These are phyloP conservation scores for Tachypleus tridentatus DNA, from an alignment of 1,140 invertebrate species.

Conservation along the genomic window DNA sequence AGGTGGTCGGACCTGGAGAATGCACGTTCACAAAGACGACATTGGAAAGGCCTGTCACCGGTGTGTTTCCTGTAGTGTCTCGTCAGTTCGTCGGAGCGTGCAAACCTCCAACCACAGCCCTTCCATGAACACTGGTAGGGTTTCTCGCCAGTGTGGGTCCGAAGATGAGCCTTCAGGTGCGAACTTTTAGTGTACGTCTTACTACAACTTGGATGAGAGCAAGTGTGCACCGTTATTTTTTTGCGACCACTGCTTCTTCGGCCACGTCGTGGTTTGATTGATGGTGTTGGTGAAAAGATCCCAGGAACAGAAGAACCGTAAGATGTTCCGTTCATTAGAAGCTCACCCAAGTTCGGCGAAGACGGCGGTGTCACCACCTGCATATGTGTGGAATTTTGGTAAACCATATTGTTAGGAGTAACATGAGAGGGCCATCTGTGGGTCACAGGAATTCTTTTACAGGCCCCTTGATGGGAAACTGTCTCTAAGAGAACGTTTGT, in stretches of 20 bases:
- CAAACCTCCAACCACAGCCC: slow-evolving; percentile 46
- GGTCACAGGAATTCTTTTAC: no score
- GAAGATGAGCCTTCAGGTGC: slow-evolving; percentile 52
- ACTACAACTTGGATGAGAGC: slow-evolving; percentile 47
- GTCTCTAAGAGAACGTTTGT: no score
- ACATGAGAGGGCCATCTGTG: no score
- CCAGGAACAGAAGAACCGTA: no score
- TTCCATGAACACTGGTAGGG: slow-evolving; percentile 44
- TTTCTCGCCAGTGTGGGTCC: slow-evolving; percentile 50
- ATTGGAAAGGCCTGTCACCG: slow-evolving; percentile 34
- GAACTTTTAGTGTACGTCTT: slow-evolving; percentile 60
- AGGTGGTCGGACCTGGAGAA: slow-evolving; percentile 41
- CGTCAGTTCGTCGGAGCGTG: slow-evolving; percentile 44
- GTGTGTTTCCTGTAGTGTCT: slow-evolving; percentile 36
- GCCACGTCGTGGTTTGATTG: slow-evolving; percentile 24
- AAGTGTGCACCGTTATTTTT: slow-evolving; percentile 43
- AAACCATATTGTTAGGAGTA: no score
- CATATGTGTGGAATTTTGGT: no score
- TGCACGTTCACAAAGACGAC: slow-evolving; percentile 33
- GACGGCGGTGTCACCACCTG: no score
- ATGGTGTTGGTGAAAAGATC: no score
- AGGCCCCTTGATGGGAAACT: no score
- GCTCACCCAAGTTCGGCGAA: no score
- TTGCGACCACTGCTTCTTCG: slow-evolving; percentile 35
- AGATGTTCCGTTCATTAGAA: no score